A percentile compares a stretch with the other conserved stretches of the same genome.
Conservation (phyloP, 1,140 invertebrate species). For the Acromyrmex charruanus region DNA sequence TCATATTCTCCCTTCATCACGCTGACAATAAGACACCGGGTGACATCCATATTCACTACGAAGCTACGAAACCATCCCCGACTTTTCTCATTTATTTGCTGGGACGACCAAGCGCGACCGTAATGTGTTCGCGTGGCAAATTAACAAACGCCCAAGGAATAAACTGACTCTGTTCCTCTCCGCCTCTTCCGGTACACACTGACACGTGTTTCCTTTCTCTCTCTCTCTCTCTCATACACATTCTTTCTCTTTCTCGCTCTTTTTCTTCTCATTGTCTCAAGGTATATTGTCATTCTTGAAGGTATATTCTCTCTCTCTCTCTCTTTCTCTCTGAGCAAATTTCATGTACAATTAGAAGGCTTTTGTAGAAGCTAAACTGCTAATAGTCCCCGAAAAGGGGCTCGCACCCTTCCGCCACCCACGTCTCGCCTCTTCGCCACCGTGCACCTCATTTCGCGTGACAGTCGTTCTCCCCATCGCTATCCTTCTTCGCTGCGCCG, state of each 20-base stretch:
- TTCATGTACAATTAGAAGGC: slow-evolving; percentile 85
- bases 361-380: slow-evolving; percentile 83
- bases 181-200: slow-evolving; percentile 48
- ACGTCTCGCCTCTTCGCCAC: slow-evolving; percentile 58
- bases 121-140: slow-evolving; percentile 81
- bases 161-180: slow-evolving; percentile 70
- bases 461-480: slow-evolving; percentile 78
- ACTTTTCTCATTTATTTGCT: slow-evolving; percentile 63
- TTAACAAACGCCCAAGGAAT: slow-evolving; percentile 79
- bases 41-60: slow-evolving; percentile 51
- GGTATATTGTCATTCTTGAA: slow-evolving; percentile 74
- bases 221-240: slow-evolving; percentile 10
- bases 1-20: slow-evolving; percentile 21
- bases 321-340: slow-evolving; percentile 71
- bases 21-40: slow-evolving; percentile 61
- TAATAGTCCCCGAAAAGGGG: slow-evolving; percentile 73
- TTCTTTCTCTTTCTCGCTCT: slow-evolving; percentile 42
- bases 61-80: slow-evolving; percentile 41
- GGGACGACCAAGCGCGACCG: slow-evolving; percentile 61
- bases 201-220: slow-evolving; percentile 53
- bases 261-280: slow-evolving; percentile 41
- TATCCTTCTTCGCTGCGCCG: slow-evolving; percentile 55
- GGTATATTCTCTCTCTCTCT: slow-evolving; percentile 51
- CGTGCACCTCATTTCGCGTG: slow-evolving; percentile 82
- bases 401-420: slow-evolving; percentile 49